phyloP scores from a whole-genome alignment of 1,140 invertebrate species.

The Mercenaria mercenaria region DNA sequence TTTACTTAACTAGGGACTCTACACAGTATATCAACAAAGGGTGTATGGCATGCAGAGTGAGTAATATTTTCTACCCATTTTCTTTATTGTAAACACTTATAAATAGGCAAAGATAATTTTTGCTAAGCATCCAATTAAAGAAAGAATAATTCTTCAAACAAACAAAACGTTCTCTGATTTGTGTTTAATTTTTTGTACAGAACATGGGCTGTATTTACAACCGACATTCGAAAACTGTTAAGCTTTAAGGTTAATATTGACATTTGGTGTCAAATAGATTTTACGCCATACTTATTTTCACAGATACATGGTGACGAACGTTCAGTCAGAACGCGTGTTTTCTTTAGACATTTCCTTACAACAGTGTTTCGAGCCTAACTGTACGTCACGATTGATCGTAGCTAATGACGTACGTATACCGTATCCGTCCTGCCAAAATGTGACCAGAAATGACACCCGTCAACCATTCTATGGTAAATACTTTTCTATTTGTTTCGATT shows the following conservation, averaged over 20 bases:
- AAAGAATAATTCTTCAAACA: no score
- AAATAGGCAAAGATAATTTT: no score
- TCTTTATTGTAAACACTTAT: background rate
- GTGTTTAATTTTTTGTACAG: background rate
- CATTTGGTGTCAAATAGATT: no score
- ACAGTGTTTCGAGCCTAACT: background rate
- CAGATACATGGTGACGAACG: slow-evolving; percentile 22
- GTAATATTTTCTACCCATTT: background rate
- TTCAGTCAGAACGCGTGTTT: background rate
- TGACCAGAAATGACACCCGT: background rate
- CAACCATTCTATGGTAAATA: slow-evolving; percentile 9
- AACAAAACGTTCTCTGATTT: no score
- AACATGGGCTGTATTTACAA: no score
- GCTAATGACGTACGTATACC: background rate
- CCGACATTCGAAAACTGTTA: no score
- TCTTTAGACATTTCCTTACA: background rate
- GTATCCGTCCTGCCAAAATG: slow-evolving; percentile 4
- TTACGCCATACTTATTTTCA: no score
- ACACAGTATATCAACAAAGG: background rate
- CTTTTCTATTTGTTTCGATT: background rate
- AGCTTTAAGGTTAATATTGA: no score
- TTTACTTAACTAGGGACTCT: background rate
- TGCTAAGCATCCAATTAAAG: no score
- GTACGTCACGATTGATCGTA: background rate
- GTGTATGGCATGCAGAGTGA: background rate